Conservation (phyloP, 2,888 invertebrate genomes). For the Cylloceria caligata region DNA sequence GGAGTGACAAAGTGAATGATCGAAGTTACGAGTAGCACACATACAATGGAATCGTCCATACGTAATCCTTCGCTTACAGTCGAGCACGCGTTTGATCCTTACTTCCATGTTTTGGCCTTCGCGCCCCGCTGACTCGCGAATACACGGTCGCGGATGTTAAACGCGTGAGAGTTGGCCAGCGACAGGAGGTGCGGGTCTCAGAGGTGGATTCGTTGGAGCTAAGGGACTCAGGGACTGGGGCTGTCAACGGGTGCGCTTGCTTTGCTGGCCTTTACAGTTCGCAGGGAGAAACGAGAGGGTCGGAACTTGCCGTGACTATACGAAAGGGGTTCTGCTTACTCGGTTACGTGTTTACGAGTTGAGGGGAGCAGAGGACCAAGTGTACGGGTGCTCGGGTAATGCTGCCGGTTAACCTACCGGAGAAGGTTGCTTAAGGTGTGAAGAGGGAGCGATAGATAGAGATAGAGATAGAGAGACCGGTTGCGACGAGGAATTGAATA, state of each 20-base stretch:
- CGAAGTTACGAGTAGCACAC: slow-evolving; percentile 23
- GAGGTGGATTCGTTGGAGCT: not conserved
- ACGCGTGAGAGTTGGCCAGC: slow-evolving; percentile 4
- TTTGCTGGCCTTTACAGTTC: slow-evolving; percentile 43
- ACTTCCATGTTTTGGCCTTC: slow-evolving; percentile 56
- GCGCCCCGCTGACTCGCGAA: slow-evolving; percentile 27
- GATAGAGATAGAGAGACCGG: slow-evolving; percentile 50
- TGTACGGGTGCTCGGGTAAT: slow-evolving; percentile 6
- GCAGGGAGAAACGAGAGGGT: slow-evolving; percentile 24
- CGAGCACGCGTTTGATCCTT: slow-evolving; percentile 64
- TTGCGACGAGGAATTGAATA: slow-evolving; percentile 19
- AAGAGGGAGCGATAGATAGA: slow-evolving; percentile 41
- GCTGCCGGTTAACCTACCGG: slow-evolving; percentile 12
- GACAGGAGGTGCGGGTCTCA: not conserved
- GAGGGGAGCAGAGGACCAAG: slow-evolving; percentile 11
- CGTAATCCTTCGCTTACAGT: slow-evolving; percentile 59
- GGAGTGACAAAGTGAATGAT: slow-evolving; percentile 16
- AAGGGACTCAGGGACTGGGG: slow-evolving; percentile 15
- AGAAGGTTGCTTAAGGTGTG: slow-evolving; percentile 32
- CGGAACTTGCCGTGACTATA: slow-evolving; percentile 1
- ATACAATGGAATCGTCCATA: slow-evolving; percentile 21
- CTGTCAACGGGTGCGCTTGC: slow-evolving; percentile 10
- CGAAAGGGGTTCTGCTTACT: slow-evolving; percentile 40
- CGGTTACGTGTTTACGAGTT: slow-evolving; percentile 29
- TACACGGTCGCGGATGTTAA: slow-evolving; percentile 23